These are phyloP conservation scores for Thalassaphorura encarpata DNA, from an alignment of 1,140 invertebrate genomes.

Conservation along the genomic window DNA sequence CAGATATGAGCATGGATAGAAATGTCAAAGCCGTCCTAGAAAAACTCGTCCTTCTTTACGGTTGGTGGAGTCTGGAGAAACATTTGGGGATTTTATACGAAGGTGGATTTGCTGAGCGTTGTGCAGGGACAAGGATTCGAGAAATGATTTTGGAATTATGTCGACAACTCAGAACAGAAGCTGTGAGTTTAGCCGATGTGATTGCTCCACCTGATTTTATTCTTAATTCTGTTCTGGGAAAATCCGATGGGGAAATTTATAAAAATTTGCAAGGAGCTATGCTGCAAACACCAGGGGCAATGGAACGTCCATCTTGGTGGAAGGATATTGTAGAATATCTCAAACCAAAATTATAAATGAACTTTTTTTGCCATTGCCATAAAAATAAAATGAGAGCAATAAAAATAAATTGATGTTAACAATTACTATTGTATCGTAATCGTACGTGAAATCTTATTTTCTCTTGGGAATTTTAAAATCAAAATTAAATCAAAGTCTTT, in stretches of 20 bases:
- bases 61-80: constrained; percentile 50
- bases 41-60: constrained; percentile 37
- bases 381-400: too few species aligned
- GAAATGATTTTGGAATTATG: constrained; percentile 54
- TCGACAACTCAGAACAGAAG: constrained; percentile 54
- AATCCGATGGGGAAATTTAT: constrained; percentile 74
- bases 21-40: constrained; percentile 38
- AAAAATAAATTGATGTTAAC: too few species aligned
- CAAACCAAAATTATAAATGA: constrained; percentile 10
- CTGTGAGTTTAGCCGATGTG: constrained; percentile 67
- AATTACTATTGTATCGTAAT: too few species aligned
- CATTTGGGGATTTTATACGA: constrained; percentile 41
- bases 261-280: constrained; percentile 68
- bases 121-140: constrained; percentile 39
- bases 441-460: too few species aligned
- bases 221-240: constrained; percentile 66
- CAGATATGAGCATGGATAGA: constrained; percentile 32
- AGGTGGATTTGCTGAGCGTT: constrained; percentile 36
- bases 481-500: too few species aligned
- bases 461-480: too few species aligned
- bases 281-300: constrained; percentile 54
- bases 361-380: too few species aligned
- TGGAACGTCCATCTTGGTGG: constrained; percentile 70
- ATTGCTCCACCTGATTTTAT: constrained; percentile 81
- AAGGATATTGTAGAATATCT: constrained; percentile 47